A percentile compares a stretch with the other conserved stretches of the same genome.
Conservation (phyloP, 2,113 vertebrate species). For the Chaenogobius annularis region DNA sequence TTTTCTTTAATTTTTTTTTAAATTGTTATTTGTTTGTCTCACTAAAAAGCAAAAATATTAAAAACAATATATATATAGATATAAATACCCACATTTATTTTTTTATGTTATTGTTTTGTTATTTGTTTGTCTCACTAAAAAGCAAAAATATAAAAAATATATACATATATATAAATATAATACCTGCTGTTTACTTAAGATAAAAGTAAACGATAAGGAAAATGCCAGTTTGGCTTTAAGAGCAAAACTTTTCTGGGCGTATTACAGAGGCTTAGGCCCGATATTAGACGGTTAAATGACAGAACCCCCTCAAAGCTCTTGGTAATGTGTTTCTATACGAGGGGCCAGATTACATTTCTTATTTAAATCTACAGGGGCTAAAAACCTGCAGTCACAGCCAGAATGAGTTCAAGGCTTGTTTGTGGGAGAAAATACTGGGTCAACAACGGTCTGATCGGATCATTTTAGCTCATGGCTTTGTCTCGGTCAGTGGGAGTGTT, state of each 20-base stretch:
- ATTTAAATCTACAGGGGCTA: slow-evolving; percentile 32
- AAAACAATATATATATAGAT: too few relatives aligned
- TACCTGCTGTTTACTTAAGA: background rate
- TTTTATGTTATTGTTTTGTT: too few relatives aligned
- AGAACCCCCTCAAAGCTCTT: slow-evolving; percentile 21
- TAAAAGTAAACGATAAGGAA: background rate
- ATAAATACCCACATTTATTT: too few relatives aligned
- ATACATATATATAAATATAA: too few relatives aligned
- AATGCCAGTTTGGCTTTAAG: background rate
- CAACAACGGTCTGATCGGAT: background rate
- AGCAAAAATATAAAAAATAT: too few relatives aligned
- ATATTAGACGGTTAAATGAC: slow-evolving; percentile 10
- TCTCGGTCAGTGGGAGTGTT: too few relatives aligned
- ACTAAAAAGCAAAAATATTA: too few relatives aligned
- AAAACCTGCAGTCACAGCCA: slow-evolving; percentile 1
- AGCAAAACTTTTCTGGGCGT: slow-evolving; percentile 2
- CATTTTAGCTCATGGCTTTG: too few relatives aligned
- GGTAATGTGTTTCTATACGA: slow-evolving; percentile 27
- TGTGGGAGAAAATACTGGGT: background rate
- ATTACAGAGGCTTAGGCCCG: background rate
- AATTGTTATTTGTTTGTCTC: too few relatives aligned
- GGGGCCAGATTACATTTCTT: slow-evolving; percentile 38
- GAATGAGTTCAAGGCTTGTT: background rate
- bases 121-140: too few relatives aligned
- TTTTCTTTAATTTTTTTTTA: too few relatives aligned